These are phyloP conservation scores for Nebria ingens DNA, from an alignment of 1,140 invertebrate genomes.

Conservation along the genomic window DNA sequence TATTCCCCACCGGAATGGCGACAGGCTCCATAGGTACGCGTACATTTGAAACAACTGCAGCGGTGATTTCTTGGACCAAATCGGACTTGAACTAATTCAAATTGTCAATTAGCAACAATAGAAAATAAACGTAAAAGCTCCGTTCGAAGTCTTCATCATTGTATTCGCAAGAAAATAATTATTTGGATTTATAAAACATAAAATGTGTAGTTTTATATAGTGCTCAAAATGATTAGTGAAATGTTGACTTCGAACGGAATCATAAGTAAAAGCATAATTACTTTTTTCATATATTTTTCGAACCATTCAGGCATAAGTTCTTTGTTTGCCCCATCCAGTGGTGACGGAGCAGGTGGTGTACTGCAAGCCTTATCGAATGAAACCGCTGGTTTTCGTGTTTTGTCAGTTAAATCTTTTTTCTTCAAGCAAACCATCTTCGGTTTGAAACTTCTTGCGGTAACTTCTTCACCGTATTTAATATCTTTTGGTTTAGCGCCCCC, in stretches of 20 bases:
- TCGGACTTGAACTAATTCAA: neutral
- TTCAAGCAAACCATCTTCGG: neutral
- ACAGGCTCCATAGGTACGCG: neutral
- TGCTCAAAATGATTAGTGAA: no score
- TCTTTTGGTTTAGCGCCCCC: neutral
- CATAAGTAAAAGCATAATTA: neutral
- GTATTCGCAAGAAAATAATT: no score
- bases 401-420: neutral
- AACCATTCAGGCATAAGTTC: neutral
- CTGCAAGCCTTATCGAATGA: neutral
- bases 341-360: neutral
- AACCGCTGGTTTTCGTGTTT: neutral
- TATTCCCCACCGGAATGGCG: neutral
- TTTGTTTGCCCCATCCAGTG: neutral
- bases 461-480: neutral
- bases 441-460: neutral
- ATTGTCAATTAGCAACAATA: no score
- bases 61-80: neutral
- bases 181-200: no score
- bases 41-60: neutral
- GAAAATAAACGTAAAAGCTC: neutral
- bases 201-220: no score
- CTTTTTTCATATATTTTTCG: neutral
- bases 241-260: no score
- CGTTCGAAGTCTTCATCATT: no score